Evolutionary conservation across 2,797 vertebrate genomes (phyloP).

Genomic region (Epinephelus coioides): DNA sequence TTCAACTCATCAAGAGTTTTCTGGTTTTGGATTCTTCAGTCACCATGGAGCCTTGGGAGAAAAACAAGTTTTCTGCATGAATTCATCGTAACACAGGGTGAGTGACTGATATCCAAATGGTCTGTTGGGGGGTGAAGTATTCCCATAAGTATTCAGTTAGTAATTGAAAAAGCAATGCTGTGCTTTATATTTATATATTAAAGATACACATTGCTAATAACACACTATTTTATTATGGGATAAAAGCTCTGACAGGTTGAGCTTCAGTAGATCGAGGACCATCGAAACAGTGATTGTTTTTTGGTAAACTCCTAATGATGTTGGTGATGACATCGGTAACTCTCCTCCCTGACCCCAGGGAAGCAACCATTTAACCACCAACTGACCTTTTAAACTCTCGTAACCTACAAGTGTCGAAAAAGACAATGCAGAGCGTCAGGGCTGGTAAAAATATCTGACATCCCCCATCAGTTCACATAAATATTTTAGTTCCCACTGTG

Average conservation of each 20-base stretch:
- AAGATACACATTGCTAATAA: neutral
- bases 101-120: no score
- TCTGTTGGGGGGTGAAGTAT: no score
- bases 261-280: neutral
- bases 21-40: no score
- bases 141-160: neutral
- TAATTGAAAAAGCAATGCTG: neutral
- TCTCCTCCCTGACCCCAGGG: neutral
- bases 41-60: no score
- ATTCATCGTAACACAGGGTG: no score
- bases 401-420: constrained; percentile 43
- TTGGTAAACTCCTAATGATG: constrained; percentile 10
- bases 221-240: neutral
- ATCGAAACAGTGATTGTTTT: neutral
- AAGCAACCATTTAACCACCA: constrained; percentile 37
- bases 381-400: constrained; percentile 55
- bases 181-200: neutral
- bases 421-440: constrained; percentile 18
- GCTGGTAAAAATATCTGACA: constrained; percentile 45
- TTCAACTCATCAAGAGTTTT: no score
- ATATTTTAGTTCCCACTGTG: constrained; percentile 63
- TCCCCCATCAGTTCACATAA: constrained; percentile 47
- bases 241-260: neutral
- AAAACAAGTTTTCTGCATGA: no score
- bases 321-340: constrained; percentile 16